Base-by-base conservation (phyloP, 2,113 vertebrate genomes). In the human (Homo sapiens) region DNA sequence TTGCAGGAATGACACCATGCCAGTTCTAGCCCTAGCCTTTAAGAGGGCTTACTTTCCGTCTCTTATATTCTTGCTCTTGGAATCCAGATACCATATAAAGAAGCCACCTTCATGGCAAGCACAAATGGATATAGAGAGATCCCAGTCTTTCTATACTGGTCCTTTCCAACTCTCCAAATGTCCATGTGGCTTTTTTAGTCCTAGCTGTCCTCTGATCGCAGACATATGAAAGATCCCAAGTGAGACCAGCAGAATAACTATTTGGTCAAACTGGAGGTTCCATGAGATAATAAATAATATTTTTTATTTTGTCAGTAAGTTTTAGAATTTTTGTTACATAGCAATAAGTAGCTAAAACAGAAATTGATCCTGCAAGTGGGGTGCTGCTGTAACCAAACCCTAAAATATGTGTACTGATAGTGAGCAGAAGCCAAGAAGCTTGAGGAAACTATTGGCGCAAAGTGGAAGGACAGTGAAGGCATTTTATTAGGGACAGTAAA, bases 121-220 rank as follows among this genome's bases (percentile, higher is more conserved):
- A 17, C 38, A 6, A 10, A 6, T 6, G 6, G 22, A 27, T 43
- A 57, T 0, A 25, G 0, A 73, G 23, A 43, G 35, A 1, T 32
- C n/a, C 38, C 11, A 78, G 1, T 2, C 8, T n/a, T 59, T 83
- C 80, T 48, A 57, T 27, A 0, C 27, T 52, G 32, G 38, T n/a
- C 10, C 32, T 78, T 81, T 43, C n/a, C 64, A 70, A 22, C 16
- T 61, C 16, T 48, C n/a, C 9, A 16, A 35, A n/a, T 1, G 35
- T 2, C 25, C 18, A 25, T 7, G 8, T 86, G 43, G 3, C 20
- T 22, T 5, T 10, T 23, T 82, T 6, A 45, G 66, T 0, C 40
- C 23, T 7, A 32, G 11, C 8, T 66, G 32, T 0, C 43, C 2
- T 76, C 32, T 72, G 73, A 92, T 1, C 20, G 18, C 20, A 64